Percentiles rank a stretch among this genome's conserved stretches.
Evolutionary conservation across 2,797 vertebrate genomes (phyloP).

Genomic region (Rachycentron canadum): DNA sequence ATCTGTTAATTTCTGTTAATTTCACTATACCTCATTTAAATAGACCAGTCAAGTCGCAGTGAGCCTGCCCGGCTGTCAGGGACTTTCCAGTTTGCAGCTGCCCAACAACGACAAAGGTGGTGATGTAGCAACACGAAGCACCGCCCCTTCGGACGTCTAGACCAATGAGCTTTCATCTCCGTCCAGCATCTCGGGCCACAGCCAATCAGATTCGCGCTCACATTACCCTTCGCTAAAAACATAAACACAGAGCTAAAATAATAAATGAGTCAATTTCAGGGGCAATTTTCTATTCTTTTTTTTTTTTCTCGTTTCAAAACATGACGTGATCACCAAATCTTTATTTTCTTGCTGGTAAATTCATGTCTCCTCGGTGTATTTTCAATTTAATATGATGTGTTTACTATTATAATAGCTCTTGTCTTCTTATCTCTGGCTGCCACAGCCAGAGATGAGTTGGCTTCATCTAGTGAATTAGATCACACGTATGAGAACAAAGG

Average conservation of each 20-base stretch:
- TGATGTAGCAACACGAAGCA: slow-evolving; percentile 68
- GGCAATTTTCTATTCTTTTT: too few relatives aligned
- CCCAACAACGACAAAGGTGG: slow-evolving; percentile 64
- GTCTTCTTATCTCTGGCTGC: slow-evolving; percentile 11
- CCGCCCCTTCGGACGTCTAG: slow-evolving; percentile 42
- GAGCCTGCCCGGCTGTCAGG: slow-evolving; percentile 62
- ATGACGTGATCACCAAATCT: neutral
- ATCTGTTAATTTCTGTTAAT: too few relatives aligned
- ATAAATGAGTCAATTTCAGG: slow-evolving; percentile 23
- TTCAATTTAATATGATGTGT: neutral
- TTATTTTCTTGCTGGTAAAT: neutral
- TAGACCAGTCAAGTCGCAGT: slow-evolving; percentile 17
- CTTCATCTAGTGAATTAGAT: slow-evolving; percentile 12
- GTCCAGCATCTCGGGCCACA: slow-evolving; percentile 26
- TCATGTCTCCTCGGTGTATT: neutral
- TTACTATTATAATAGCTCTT: neutral
- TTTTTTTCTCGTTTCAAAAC: neutral
- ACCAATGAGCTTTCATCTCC: slow-evolving; percentile 64
- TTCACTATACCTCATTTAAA: slow-evolving; percentile 2
- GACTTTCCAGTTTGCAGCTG: slow-evolving; percentile 78
- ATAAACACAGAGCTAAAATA: slow-evolving; percentile 65
- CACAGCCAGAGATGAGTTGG: slow-evolving; percentile 23
- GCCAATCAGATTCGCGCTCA: slow-evolving; percentile 70
- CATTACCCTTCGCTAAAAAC: slow-evolving; percentile 64
- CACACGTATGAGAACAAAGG: neutral